A percentile compares a stretch with the other conserved stretches of the same genome.
These are phyloP conservation scores for Brachionus calyciflorus DNA, from an alignment of 1,140 invertebrate species.

Conservation along the genomic window DNA sequence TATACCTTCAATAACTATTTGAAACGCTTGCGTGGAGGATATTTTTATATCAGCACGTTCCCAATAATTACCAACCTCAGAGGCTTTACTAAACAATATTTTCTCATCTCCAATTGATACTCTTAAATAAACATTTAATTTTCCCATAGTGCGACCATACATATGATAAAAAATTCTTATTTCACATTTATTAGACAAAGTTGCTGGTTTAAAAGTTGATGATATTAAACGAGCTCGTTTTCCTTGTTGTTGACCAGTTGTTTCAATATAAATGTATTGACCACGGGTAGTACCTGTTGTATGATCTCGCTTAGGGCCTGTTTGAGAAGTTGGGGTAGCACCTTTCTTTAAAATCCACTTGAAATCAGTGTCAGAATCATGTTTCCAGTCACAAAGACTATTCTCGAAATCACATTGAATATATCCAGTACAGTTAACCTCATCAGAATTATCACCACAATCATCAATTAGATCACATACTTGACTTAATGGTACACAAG, in stretches of 20 bases:
- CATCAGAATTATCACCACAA: slow-evolving; percentile 46
- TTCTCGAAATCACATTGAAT: slow-evolving; percentile 41
- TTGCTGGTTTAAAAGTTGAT: not conserved
- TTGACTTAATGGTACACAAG: slow-evolving; percentile 51
- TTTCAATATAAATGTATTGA: slow-evolving; percentile 5
- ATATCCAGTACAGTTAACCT: slow-evolving; percentile 3
- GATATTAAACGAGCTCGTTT: not conserved
- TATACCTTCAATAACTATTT: slow-evolving; percentile 67
- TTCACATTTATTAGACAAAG: slow-evolving; percentile 38
- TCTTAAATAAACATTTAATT: slow-evolving; percentile 22
- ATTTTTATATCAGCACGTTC: not conserved
- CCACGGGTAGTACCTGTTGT: slow-evolving; percentile 59
- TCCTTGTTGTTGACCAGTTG: not conserved
- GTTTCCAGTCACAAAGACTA: slow-evolving; percentile 54
- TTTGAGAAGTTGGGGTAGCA: slow-evolving; percentile 63
- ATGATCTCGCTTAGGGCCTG: slow-evolving; percentile 73
- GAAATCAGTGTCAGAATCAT: slow-evolving; percentile 52
- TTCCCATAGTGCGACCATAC: slow-evolving; percentile 51
- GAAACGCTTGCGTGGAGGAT: not conserved
- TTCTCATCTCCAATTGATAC: not conserved
- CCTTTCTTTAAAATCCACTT: slow-evolving; percentile 51
- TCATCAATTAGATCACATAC: slow-evolving; percentile 43
- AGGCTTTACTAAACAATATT: slow-evolving; percentile 47
- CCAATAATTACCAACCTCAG: slow-evolving; percentile 49
- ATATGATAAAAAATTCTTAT: slow-evolving; percentile 50